Percentiles rank a stretch among this genome's conserved stretches.
phyloP scores from a whole-genome alignment of 2,113 vertebrate genomes.

The Malaclemys terrapin region DNA sequence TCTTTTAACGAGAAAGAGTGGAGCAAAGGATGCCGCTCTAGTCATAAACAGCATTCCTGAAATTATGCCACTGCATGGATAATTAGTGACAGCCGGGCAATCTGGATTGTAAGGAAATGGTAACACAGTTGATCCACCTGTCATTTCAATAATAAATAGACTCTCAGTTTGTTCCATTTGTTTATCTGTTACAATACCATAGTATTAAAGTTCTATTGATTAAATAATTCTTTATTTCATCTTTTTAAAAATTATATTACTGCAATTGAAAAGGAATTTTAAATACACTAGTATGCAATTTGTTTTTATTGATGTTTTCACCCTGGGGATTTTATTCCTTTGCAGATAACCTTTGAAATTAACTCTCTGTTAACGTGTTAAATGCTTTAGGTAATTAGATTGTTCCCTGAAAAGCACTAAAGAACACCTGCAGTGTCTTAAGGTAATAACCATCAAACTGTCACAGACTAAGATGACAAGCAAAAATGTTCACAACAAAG shows the following conservation, averaged over 20 bases:
- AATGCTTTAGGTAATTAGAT: slow-evolving; percentile 22
- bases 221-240: slow-evolving; percentile 15
- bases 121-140: slow-evolving; percentile 28
- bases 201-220: slow-evolving; percentile 11
- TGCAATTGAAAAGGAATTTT: not conserved
- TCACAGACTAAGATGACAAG: slow-evolving; percentile 47
- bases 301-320: slow-evolving; percentile 45
- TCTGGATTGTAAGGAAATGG: slow-evolving; percentile 22
- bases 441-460: slow-evolving; percentile 57
- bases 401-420: slow-evolving; percentile 30
- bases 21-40: not conserved
- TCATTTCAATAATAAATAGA: slow-evolving; percentile 42
- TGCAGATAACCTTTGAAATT: slow-evolving; percentile 11
- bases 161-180: slow-evolving; percentile 42
- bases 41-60: slow-evolving; percentile 18
- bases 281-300: not conserved
- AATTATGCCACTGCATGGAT: not conserved
- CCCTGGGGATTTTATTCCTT: slow-evolving; percentile 30
- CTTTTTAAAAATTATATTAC: slow-evolving; percentile 16
- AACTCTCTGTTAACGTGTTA: slow-evolving; percentile 33
- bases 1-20: not conserved
- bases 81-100: slow-evolving; percentile 13
- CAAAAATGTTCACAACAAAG: slow-evolving; percentile 51
- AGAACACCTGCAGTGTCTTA: slow-evolving; percentile 59
- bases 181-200: not conserved